Base-by-base conservation (phyloP, 2,888 invertebrate genomes). In the Aspidiotus rigidus region DNA sequence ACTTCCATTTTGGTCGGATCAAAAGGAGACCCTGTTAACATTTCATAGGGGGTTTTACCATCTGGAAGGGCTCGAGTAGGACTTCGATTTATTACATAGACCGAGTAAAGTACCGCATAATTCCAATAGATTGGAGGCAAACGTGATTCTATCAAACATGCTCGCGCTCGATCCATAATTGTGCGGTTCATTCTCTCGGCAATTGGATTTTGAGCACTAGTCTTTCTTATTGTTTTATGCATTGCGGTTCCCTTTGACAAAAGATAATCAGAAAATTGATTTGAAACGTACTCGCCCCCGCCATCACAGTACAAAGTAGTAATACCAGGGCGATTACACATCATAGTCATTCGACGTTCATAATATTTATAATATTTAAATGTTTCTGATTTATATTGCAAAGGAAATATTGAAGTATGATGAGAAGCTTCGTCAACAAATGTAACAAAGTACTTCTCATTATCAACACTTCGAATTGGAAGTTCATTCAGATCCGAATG, bases 361-460 rank as follows among this genome's bases (percentile, higher is more conserved):
- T 16, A 77, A 11, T 75, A 69, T 70, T 74, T 72, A 62, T 75
- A 76, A 28, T 55, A 39, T 62, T 73, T 61, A 53, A 73, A 72
- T 10, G 72, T 74, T 70, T 78, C 74, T 71, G 70, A 70, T 70
- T 76, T 77, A 2, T 61, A 66, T 69, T 75, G 75, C 9, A 77
- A 17, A 71, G 75, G 73, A 66, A 75, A 76, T 42, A 75, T 73
- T 71, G 73, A 74, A 16, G 70, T 71, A 73, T 73, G 74, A 62
- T 74, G 71, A 15, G 73, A 75, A 66, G 69, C 72, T 72, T 78
- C 76, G 73, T 77, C 77, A 0, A 76, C 71, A 69, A 77, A 77
- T 0, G 75, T 72, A 0, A 77, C 69, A 72, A 76, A 75, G 71
- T 75, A 76, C 61, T 70, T 73, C 2, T 73, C 71, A 7, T 73